phyloP scores from a whole-genome alignment of 2,113 vertebrate species.

The Connochaetes taurinus region DNA sequence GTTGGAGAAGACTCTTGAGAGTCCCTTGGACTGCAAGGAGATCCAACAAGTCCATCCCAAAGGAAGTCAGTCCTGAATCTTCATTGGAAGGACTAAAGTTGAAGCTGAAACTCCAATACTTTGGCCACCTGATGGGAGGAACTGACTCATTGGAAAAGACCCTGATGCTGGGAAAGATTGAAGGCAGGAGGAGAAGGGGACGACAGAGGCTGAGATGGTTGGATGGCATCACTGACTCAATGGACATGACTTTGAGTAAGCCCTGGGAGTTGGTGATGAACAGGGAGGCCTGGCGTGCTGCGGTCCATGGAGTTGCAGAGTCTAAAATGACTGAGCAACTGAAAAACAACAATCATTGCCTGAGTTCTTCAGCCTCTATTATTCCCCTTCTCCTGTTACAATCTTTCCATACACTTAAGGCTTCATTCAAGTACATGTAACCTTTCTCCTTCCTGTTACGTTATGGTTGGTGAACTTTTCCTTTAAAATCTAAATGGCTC shows the following conservation, averaged over 20 bases:
- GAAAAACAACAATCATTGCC: background rate
- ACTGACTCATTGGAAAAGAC: background rate
- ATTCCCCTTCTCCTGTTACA: background rate
- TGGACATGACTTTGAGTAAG: background rate
- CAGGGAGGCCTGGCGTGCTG: background rate
- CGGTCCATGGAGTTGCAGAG: background rate
- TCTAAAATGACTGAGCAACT: background rate
- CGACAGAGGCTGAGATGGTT: background rate
- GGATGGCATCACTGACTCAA: background rate
- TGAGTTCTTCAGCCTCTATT: background rate
- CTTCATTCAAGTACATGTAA: background rate
- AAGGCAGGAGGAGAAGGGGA: background rate
- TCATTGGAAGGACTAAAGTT: background rate
- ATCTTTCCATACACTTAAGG: background rate
- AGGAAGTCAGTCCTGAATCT: background rate
- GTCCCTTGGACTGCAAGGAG: background rate
- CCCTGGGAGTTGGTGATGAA: background rate
- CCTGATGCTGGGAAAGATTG: background rate
- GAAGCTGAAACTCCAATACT: background rate
- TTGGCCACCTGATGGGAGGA: background rate
- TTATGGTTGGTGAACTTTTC: background rate
- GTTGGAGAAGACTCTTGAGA: background rate
- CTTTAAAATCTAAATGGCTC: background rate
- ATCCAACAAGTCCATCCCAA: background rate
- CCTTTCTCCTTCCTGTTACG: background rate